A percentile compares a stretch with the other conserved stretches of the same genome.
These are phyloP conservation scores for Myrmecophaga tridactyla DNA, from an alignment of 2,113 vertebrate genomes.

Conservation along the genomic window DNA sequence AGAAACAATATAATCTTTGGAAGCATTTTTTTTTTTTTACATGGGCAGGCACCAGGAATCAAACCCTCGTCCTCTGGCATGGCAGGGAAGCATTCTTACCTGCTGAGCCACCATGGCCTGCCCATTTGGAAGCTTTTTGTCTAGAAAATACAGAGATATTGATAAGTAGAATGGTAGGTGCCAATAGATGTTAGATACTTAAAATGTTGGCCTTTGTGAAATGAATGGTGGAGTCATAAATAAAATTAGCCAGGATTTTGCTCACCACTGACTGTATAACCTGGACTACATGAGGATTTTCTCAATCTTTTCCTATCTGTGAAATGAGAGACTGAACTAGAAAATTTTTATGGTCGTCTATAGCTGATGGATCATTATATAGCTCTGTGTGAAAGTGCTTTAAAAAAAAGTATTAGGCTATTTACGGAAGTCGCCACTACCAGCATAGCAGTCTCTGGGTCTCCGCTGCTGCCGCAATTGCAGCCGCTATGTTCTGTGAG, in stretches of 20 bases:
- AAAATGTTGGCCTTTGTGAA: background rate
- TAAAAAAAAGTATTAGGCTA: background rate
- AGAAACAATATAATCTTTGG: background rate
- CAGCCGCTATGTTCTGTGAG: too few relatives aligned
- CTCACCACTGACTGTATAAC: background rate
- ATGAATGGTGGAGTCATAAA: background rate
- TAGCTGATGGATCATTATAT: background rate
- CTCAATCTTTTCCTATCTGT: background rate
- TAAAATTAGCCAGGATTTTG: background rate
- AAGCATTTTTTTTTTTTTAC: too few relatives aligned
- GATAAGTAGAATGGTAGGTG: background rate
- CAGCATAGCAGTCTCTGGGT: too few relatives aligned
- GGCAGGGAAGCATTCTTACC: too few relatives aligned
- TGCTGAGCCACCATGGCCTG: too few relatives aligned
- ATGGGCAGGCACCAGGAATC: too few relatives aligned
- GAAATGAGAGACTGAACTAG: background rate
- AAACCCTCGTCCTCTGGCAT: too few relatives aligned
- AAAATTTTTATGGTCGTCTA: background rate
- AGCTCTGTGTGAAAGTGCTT: background rate
- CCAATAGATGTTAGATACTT: background rate
- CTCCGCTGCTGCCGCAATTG: too few relatives aligned
- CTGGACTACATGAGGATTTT: background rate
- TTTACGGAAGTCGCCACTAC: too few relatives aligned
- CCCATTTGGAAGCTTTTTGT: background rate
- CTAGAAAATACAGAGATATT: background rate